These are phyloP conservation scores for Asteroscopus sphinx DNA, from an alignment of 2,888 invertebrate species.

Conservation along the genomic window DNA sequence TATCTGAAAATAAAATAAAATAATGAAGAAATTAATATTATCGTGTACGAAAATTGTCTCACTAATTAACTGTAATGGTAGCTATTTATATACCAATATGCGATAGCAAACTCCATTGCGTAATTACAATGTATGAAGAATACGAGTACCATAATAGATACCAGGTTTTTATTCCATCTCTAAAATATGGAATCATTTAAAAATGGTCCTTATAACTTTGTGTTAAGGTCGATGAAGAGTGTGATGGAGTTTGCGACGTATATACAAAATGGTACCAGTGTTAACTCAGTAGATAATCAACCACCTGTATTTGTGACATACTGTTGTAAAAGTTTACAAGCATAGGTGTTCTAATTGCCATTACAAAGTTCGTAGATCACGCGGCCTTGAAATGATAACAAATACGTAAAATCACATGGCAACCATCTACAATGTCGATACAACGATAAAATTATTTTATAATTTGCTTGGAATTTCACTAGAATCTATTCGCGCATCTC, in stretches of 20 bases:
- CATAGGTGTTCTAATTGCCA: not conserved
- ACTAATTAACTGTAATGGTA: slow-evolving; percentile 60
- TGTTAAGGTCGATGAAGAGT: slow-evolving; percentile 8
- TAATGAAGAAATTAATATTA: slow-evolving; percentile 46
- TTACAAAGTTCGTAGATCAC: too few relatives aligned
- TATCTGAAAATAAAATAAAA: slow-evolving; percentile 46
- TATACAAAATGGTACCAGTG: slow-evolving; percentile 47
- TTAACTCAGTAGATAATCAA: slow-evolving; percentile 56
- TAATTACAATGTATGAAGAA: slow-evolving; percentile 58
- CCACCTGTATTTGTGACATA: slow-evolving; percentile 55
- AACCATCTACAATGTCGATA: too few relatives aligned
- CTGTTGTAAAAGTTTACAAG: slow-evolving; percentile 1
- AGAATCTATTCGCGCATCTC: too few relatives aligned
- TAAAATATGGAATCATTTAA: slow-evolving; percentile 6
- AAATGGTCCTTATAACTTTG: slow-evolving; percentile 4
- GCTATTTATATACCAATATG: slow-evolving; percentile 55
- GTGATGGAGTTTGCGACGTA: not conserved
- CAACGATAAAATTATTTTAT: too few relatives aligned
- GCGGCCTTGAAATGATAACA: too few relatives aligned
- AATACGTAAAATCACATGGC: too few relatives aligned
- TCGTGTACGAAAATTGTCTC: slow-evolving; percentile 55
- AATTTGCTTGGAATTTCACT: too few relatives aligned
- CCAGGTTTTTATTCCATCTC: slow-evolving; percentile 8
- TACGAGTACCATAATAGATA: slow-evolving; percentile 43
- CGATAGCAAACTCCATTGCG: slow-evolving; percentile 51